These are phyloP conservation scores for Colletes collaris DNA, from an alignment of 2,888 invertebrate genomes.

Conservation along the genomic window DNA sequence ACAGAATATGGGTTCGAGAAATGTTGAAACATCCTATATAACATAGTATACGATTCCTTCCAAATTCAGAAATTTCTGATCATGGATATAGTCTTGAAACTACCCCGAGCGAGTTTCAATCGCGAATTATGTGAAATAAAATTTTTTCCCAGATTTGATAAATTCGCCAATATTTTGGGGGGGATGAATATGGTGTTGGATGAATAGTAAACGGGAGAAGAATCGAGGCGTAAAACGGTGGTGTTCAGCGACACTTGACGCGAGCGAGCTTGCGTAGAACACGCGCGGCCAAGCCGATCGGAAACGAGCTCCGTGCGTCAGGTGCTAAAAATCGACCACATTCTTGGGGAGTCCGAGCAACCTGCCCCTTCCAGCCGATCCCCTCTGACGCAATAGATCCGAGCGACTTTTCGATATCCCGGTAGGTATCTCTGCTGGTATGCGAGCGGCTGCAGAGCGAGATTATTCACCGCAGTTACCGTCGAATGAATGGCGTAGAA, in stretches of 20 bases:
- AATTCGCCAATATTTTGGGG: no score
- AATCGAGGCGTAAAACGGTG: constrained; percentile 27
- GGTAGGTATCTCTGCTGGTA: constrained; percentile 38
- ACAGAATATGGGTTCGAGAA: no score
- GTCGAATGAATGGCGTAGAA: constrained; percentile 15
- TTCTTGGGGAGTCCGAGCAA: constrained; percentile 55
- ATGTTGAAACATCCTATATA: no score
- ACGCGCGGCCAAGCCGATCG: constrained; percentile 39
- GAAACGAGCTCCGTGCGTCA: constrained; percentile 52
- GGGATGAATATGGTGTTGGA: no score
- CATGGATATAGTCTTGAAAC: no score
- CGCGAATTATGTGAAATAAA: no score
- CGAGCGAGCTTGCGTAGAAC: constrained; percentile 1
- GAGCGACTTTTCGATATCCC: constrained; percentile 56
- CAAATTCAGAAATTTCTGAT: no score
- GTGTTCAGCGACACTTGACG: constrained; percentile 15
- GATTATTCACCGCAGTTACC: constrained; percentile 34
- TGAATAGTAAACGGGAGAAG: background rate
- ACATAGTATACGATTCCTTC: no score
- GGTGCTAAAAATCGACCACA: constrained; percentile 65
- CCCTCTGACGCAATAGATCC: constrained; percentile 45
- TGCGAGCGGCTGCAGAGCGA: constrained; percentile 29
- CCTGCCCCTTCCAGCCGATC: constrained; percentile 39
- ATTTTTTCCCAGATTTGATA: no score
- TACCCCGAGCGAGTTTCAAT: no score